These are phyloP conservation scores for Sphaerodactylus townsendi DNA, from an alignment of 2,113 vertebrate species.

Conservation along the genomic window DNA sequence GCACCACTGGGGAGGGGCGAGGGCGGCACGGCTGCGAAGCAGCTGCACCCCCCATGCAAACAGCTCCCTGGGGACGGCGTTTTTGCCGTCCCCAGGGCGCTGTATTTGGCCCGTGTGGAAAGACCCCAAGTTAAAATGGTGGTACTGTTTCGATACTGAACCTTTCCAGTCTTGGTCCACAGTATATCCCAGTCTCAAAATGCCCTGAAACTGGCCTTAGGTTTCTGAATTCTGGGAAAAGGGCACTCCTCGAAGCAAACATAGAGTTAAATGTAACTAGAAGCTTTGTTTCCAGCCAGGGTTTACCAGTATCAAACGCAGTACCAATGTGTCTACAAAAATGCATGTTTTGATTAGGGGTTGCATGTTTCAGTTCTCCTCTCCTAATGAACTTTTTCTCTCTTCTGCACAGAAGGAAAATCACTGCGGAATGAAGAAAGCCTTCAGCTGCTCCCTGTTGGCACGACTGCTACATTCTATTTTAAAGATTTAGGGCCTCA, in stretches of 20 bases:
- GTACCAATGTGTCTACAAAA: not conserved
- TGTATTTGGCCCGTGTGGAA: no score
- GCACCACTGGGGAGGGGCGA: no score
- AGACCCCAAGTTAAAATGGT: not conserved
- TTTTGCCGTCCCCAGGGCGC: no score
- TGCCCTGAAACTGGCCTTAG: not conserved
- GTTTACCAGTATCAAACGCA: not conserved
- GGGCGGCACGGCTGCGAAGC: no score
- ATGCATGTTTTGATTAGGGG: not conserved
- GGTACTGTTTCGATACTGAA: not conserved
- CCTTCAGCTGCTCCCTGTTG: constrained; percentile 83
- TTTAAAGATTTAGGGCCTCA: constrained; percentile 90
- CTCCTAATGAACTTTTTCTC: constrained; percentile 43
- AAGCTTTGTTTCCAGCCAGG: not conserved
- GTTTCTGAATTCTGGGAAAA: not conserved
- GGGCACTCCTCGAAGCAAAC: not conserved
- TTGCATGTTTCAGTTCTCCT: constrained; percentile 9
- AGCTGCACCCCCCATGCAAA: no score
- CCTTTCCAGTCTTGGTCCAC: not conserved
- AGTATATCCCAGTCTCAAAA: not conserved
- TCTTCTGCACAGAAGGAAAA: constrained; percentile 80
- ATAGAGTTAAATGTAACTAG: not conserved
- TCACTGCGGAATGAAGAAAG: constrained; percentile 82
- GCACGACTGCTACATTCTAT: constrained; percentile 84
- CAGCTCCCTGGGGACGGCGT: no score